Conservation (phyloP, 2,888 invertebrate genomes). For the Euspilapteryx auroguttella region DNA sequence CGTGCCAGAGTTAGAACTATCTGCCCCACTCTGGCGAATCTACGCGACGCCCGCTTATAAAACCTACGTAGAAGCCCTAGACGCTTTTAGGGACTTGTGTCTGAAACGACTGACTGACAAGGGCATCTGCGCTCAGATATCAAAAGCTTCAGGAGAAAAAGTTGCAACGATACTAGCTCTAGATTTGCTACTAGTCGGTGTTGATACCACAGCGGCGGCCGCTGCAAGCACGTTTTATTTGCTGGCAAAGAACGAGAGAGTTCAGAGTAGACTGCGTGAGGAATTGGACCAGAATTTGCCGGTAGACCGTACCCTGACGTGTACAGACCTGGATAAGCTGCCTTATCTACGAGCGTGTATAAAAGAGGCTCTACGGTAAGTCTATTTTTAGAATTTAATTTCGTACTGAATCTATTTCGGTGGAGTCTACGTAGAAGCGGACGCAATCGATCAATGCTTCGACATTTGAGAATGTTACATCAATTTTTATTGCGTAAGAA, state of each 20-base stretch:
- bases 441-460: no score
- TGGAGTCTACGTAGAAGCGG: no score
- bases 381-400: constrained; percentile 6
- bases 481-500: no score
- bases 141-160: constrained; percentile 30
- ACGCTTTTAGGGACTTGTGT: constrained; percentile 68
- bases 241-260: constrained; percentile 69
- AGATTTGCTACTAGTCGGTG: constrained; percentile 78
- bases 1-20: constrained; percentile 72
- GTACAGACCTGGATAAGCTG: constrained; percentile 64
- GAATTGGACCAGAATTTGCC: constrained; percentile 66
- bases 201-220: constrained; percentile 81
- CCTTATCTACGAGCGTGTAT: constrained; percentile 76
- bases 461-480: no score
- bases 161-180: constrained; percentile 72
- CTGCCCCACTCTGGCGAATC: constrained; percentile 74
- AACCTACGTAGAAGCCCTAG: constrained; percentile 70
- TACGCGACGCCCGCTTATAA: constrained; percentile 72
- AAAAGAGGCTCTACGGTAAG: constrained; percentile 74
- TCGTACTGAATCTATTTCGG: no score
- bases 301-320: constrained; percentile 52
- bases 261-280: constrained; percentile 64
- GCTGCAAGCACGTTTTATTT: constrained; percentile 75
- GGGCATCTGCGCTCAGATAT: constrained; percentile 43
- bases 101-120: constrained; percentile 40